Evolutionary conservation across 2,888 invertebrate species (phyloP).

Genomic region (Eupithecia vulgata): DNA sequence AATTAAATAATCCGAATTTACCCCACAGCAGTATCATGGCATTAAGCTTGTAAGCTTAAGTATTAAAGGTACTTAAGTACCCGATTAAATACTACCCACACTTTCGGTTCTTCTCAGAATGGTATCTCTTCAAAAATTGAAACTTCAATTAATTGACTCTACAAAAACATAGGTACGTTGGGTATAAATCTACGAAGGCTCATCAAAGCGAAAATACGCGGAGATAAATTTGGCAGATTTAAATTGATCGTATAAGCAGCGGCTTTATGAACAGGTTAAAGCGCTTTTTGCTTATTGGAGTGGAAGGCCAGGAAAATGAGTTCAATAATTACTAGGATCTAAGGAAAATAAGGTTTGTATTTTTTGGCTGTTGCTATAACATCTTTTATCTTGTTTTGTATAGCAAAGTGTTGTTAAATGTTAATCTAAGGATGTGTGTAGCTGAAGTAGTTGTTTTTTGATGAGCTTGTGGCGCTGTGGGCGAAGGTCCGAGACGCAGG

Average conservation of each 20-base stretch:
- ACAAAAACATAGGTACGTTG: not conserved
- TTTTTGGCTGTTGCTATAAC: not conserved
- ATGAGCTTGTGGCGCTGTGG: no score
- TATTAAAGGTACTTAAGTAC: no score
- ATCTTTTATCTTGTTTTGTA: not conserved
- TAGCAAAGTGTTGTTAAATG: no score
- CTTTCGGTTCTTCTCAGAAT: not conserved
- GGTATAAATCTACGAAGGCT: slow-evolving; percentile 11
- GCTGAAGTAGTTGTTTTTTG: no score
- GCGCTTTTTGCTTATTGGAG: slow-evolving; percentile 32
- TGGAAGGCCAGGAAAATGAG: slow-evolving; percentile 30
- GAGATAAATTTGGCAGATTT: slow-evolving; percentile 36
- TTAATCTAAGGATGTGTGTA: no score
- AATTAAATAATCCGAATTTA: no score
- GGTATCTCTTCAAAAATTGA: not conserved
- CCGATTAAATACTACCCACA: no score
- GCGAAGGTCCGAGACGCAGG: no score
- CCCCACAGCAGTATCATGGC: no score
- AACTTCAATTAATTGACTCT: not conserved
- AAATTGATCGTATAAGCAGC: slow-evolving; percentile 29
- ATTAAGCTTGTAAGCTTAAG: no score
- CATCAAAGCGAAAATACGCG: slow-evolving; percentile 33
- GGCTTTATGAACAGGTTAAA: slow-evolving; percentile 28
- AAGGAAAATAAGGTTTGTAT: not conserved
- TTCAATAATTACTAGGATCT: slow-evolving; percentile 21